Evolutionary conservation across 2,113 vertebrate genomes (phyloP).

Genomic region (Poecilia latipinna): DNA sequence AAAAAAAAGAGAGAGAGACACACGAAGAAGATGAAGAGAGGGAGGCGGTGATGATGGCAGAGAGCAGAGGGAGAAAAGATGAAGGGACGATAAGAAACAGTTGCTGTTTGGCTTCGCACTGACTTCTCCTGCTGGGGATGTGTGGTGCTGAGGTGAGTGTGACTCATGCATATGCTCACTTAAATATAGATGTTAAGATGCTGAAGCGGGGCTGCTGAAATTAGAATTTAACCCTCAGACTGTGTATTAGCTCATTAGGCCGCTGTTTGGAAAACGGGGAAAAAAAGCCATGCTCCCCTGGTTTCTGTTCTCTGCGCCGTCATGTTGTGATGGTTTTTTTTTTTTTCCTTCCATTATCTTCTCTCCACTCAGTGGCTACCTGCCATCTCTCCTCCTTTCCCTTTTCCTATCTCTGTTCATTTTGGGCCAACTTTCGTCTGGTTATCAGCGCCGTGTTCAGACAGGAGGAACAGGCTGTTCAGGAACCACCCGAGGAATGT

Average conservation of each 20-base stretch:
- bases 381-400: conserved; percentile 1
- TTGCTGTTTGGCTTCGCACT: conserved; percentile 39
- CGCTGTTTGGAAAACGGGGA: conserved; percentile 12
- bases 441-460: conserved; percentile 32
- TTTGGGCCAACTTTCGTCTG: background rate
- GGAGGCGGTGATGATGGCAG: background rate
- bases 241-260: conserved; percentile 11
- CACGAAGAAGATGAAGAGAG: conserved; percentile 1
- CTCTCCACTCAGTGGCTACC: conserved; percentile 1
- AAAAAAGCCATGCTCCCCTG: background rate
- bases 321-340: background rate
- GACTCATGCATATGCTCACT: conserved; percentile 42
- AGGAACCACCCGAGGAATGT: conserved; percentile 18
- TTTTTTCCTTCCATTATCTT: background rate
- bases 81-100: conserved; percentile 42
- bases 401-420: background rate
- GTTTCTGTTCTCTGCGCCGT: background rate
- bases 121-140: conserved; percentile 33
- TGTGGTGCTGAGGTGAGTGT: conserved; percentile 19
- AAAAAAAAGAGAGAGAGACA: background rate
- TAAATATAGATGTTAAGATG: background rate
- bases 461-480: conserved; percentile 37
- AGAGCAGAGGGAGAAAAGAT: background rate
- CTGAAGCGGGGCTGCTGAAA: conserved; percentile 4
- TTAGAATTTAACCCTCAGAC: conserved; percentile 1